These are phyloP conservation scores for Tetranychus piercei DNA, from an alignment of 2,888 invertebrate genomes.

Conservation along the genomic window DNA sequence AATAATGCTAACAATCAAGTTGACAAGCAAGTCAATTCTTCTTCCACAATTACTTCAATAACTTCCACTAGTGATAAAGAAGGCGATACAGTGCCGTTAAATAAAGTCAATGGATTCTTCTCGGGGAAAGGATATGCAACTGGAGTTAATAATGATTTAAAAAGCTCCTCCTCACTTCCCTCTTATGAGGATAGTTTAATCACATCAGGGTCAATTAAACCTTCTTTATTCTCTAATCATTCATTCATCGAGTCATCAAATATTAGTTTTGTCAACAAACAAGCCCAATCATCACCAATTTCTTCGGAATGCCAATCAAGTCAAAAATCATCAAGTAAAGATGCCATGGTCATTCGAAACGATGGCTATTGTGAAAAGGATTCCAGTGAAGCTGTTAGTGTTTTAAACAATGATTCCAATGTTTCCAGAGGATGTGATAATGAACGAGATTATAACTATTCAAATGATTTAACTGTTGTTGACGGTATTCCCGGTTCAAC, in stretches of 20 bases:
- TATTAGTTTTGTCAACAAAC: not conserved
- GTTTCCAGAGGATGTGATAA: not conserved
- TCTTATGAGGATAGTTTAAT: not conserved
- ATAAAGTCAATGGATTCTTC: not conserved
- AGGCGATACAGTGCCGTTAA: not conserved
- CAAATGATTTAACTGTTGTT: not conserved
- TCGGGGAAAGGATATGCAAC: not conserved
- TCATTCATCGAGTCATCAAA: not conserved
- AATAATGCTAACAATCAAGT: not conserved
- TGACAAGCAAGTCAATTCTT: not conserved
- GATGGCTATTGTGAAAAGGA: conserved; percentile 18
- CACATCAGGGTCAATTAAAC: not conserved
- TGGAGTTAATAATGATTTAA: not conserved
- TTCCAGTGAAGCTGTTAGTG: not conserved
- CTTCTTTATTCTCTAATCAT: not conserved
- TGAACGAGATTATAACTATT: not conserved
- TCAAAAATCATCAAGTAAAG: conserved; percentile 9
- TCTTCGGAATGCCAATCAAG: not conserved
- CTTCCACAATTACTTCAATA: not conserved
- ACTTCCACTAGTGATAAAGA: not conserved
- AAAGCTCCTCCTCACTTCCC: not conserved
- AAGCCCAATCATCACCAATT: not conserved
- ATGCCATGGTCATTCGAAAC: conserved; percentile 15
- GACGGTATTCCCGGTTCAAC: not conserved
- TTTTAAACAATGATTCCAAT: not conserved